Base-by-base conservation (phyloP, 1,140 invertebrate species). In the Branchinecta lynchi region DNA sequence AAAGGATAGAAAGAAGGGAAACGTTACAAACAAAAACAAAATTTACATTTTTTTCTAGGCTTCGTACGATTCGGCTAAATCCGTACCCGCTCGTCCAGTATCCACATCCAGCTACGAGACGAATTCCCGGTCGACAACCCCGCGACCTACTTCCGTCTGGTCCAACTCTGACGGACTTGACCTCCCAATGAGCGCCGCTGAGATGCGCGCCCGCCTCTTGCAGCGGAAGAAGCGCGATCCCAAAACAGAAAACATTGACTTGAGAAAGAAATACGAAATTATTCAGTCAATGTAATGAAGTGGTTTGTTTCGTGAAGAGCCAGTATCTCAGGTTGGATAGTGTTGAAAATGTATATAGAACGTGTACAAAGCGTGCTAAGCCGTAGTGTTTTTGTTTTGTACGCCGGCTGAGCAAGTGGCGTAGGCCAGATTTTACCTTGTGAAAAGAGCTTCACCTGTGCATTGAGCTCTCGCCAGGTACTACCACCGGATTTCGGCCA, bases 181-280 rank as follows among this genome's bases (percentile, higher is more conserved):
- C 77, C 79, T 94, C 51, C 87, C 86, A 72, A 90, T 92, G 87
- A 91, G 89, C 69, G 91, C 87, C 17, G 89, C 89, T 51, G 89
- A 94, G 77, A 84, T 93, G 80, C 81, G 91, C 32, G 89, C 89
- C n/a, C 85, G 89, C 72, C 79, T 93, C 68, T 87, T 89, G 9
- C 84, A 86, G 44, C 87, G 86, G 75, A 92, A 92, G 77, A 92
- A 91, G 78, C 86, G 87, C 76, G 90, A 93, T 76, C 89, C 90
- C 5, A 93, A 92, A 78, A 92, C 89, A 77, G 88, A 90, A 74
- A 84, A 85, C 32, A 86, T 94, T 78, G 90, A 92, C 79, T 86
- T 93, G 75, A 88, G 89, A 77, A 88, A 90, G 81, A 94, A 93
- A 81, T 92, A 91, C 76, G 89, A 93, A 76, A 93, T 93, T 76